phyloP scores from a whole-genome alignment of 1,140 invertebrate species.

The Leptinotarsa texana region DNA sequence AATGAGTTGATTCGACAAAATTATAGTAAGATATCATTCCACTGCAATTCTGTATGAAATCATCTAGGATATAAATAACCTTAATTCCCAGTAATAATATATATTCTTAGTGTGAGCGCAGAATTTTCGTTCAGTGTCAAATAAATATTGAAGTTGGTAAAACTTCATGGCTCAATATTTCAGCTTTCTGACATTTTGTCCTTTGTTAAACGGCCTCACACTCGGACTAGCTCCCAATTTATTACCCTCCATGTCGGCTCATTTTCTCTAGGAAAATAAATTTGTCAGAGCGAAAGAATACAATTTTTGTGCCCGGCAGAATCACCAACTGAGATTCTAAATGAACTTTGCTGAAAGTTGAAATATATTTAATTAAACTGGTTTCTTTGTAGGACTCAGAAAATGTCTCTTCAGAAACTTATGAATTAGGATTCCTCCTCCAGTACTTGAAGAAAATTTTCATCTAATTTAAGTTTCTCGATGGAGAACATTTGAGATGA shows the following conservation, averaged over 20 bases:
- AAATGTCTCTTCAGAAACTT: constrained; percentile 9
- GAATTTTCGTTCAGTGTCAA: constrained; percentile 1
- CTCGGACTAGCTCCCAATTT: background rate
- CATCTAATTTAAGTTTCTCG: background rate
- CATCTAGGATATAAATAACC: background rate
- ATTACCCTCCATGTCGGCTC: background rate
- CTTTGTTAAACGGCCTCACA: constrained; percentile 7
- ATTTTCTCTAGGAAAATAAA: constrained; percentile 15
- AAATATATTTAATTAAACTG: constrained; percentile 16
- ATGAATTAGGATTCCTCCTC: background rate
- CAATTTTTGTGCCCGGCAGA: constrained; percentile 13
- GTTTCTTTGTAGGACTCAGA: background rate
- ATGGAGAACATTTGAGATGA: background rate
- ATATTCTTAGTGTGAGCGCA: background rate
- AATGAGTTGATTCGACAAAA: too few relatives aligned
- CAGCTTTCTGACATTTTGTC: constrained; percentile 14
- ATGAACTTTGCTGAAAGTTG: constrained; percentile 8
- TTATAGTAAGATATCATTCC: too few relatives aligned
- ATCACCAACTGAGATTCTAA: constrained; percentile 3
- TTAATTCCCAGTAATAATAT: background rate
- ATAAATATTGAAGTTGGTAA: constrained; percentile 7
- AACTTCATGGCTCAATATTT: constrained; percentile 3
- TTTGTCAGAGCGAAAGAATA: constrained; percentile 1
- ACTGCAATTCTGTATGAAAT: too few relatives aligned
- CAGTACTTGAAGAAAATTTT: background rate